Percentiles rank a stretch among this genome's conserved stretches.
These are phyloP conservation scores for Ictalurus punctatus DNA, from an alignment of 2,113 vertebrate genomes.

Conservation along the genomic window DNA sequence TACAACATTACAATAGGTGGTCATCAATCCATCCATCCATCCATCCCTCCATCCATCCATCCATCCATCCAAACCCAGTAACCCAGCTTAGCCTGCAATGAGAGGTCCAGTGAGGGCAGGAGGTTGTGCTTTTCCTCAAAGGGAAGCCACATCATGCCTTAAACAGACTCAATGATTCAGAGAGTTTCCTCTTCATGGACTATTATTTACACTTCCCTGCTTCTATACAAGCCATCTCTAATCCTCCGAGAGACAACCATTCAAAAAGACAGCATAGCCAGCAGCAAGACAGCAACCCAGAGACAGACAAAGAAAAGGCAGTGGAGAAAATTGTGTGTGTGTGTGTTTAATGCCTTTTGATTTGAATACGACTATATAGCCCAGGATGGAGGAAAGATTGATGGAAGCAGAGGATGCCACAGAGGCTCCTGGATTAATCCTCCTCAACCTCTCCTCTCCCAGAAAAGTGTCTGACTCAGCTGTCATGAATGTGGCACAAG, in stretches of 20 bases:
- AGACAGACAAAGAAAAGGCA: slow-evolving; percentile 32
- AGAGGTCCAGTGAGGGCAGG: slow-evolving; percentile 35
- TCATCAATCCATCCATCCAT: background rate
- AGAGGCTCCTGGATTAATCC: slow-evolving; percentile 34
- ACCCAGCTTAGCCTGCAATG: background rate
- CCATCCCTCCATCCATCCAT: background rate
- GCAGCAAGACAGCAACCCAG: background rate
- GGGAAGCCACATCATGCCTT: slow-evolving; percentile 33
- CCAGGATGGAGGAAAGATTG: slow-evolving; percentile 24
- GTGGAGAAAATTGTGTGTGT: slow-evolving; percentile 12
- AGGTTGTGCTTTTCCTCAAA: slow-evolving; percentile 30
- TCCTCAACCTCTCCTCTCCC: slow-evolving; percentile 25
- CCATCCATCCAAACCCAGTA: background rate
- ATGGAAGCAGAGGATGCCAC: slow-evolving; percentile 38
- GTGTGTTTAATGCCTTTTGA: background rate
- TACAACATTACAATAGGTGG: background rate
- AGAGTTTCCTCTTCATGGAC: slow-evolving; percentile 25
- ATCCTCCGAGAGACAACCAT: slow-evolving; percentile 6
- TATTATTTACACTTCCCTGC: slow-evolving; percentile 7
- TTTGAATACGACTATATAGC: background rate
- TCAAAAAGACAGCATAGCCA: slow-evolving; percentile 29
- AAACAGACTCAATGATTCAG: slow-evolving; percentile 39
- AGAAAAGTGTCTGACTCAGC: slow-evolving; percentile 26
- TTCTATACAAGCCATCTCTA: slow-evolving; percentile 13
- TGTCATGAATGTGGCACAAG: background rate